These are phyloP conservation scores for Chaenocephalus aceratus DNA, from an alignment of 2,113 vertebrate species.

Conservation along the genomic window DNA sequence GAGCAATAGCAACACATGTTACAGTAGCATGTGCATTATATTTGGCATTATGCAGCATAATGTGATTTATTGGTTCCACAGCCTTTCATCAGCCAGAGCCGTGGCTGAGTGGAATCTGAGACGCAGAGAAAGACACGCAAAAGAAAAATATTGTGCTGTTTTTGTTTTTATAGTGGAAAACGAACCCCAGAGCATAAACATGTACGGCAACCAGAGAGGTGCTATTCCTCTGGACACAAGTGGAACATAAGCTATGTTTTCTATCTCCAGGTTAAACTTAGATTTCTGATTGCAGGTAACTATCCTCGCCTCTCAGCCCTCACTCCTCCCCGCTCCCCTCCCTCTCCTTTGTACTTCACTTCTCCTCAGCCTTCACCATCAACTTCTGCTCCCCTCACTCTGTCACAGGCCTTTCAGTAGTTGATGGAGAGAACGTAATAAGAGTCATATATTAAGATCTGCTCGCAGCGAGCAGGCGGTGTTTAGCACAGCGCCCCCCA, in stretches of 20 bases:
- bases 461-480: conserved; percentile 18
- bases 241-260: neutral
- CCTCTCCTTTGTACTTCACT: neutral
- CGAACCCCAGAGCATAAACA: conserved; percentile 34
- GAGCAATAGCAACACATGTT: conserved; percentile 25
- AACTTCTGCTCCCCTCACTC: conserved; percentile 11
- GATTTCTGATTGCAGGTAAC: neutral
- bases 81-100: conserved; percentile 49
- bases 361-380: conserved; percentile 18
- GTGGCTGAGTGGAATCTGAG: conserved; percentile 39
- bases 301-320: neutral
- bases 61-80: conserved; percentile 35
- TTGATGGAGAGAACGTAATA: conserved; percentile 18
- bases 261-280: neutral
- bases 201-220: conserved; percentile 29
- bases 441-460: conserved; percentile 6
- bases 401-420: neutral
- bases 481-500: conserved; percentile 2
- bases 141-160: conserved; percentile 28
- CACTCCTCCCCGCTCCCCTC: neutral
- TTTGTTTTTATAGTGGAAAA: conserved; percentile 62
- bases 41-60: conserved; percentile 26
- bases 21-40: conserved; percentile 50
- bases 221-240: neutral
- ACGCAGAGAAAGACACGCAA: conserved; percentile 30